phyloP scores from a whole-genome alignment of 2,113 vertebrate species.

The Pimephales promelas region DNA sequence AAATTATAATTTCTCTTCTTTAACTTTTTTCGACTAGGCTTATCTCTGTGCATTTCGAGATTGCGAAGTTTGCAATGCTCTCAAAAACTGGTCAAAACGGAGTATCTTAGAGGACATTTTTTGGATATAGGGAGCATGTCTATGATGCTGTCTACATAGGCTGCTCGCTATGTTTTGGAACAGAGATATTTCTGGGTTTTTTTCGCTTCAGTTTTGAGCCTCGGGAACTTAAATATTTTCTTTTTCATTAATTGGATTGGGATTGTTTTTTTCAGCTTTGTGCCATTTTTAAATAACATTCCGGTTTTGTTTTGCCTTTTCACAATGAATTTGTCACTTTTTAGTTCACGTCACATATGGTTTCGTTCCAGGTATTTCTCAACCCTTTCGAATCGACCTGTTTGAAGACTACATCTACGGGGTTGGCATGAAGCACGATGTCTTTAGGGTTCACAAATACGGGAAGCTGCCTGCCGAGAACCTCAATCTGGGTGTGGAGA shows the following conservation, averaged over 20 bases:
- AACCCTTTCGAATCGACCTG: conserved; percentile 85
- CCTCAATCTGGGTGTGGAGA: conserved; percentile 77
- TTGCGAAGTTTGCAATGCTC: background rate
- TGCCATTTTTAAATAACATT: conserved; percentile 6
- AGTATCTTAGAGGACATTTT: background rate
- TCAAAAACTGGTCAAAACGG: background rate
- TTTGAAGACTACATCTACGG: conserved; percentile 90
- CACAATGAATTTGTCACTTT: background rate
- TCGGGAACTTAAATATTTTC: background rate
- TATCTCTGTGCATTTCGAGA: background rate
- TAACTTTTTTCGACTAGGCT: too few species aligned
- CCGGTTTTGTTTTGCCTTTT: background rate
- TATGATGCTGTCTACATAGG: background rate
- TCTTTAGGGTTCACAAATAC: conserved; percentile 85
- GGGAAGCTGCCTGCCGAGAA: conserved; percentile 77
- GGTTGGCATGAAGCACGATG: conserved; percentile 80
- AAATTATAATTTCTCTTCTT: background rate
- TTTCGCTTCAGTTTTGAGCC: background rate
- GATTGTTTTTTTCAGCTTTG: background rate
- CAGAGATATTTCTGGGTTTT: background rate
- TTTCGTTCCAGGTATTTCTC: conserved; percentile 76
- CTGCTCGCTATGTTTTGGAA: background rate
- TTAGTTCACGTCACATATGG: background rate
- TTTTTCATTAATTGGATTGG: background rate
- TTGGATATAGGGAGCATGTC: background rate